Conservation (phyloP, 2,797 vertebrate species). For the Coregonus ussuriensis region DNA sequence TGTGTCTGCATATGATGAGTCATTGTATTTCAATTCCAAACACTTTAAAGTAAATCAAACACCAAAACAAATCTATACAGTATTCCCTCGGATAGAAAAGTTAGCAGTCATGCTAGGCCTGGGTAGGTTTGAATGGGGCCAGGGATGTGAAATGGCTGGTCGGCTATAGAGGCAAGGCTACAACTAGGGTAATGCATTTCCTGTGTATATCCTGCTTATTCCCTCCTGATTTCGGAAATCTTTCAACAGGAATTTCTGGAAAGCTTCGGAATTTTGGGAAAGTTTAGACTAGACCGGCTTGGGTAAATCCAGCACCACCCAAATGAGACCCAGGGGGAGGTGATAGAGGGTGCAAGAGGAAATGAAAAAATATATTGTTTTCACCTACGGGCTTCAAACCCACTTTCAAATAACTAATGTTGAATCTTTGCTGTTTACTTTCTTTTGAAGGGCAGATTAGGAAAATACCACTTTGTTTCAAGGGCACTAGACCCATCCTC, state of each 20-base stretch:
- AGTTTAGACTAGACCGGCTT: not conserved
- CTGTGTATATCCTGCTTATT: too few species aligned
- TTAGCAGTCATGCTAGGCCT: not conserved
- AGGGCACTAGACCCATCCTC: not conserved
- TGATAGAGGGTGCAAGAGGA: not conserved
- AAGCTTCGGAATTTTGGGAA: too few species aligned
- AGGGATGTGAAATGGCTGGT: not conserved
- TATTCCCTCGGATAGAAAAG: not conserved
- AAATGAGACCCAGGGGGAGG: not conserved
- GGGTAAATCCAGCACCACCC: not conserved
- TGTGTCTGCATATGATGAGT: not conserved
- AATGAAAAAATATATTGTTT: not conserved
- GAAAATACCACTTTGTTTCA: not conserved
- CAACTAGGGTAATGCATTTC: not conserved
- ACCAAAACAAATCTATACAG: not conserved
- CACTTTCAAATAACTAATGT: conserved; percentile 6
- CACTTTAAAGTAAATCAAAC: too few species aligned
- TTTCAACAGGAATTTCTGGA: too few species aligned
- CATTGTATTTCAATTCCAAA: not conserved
- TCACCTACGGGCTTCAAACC: conserved; percentile 20
- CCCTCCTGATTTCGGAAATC: too few species aligned
- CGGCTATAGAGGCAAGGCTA: not conserved
- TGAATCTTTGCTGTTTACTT: not conserved
- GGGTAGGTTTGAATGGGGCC: not conserved
- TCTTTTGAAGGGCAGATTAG: not conserved